Evolutionary conservation across 2,797 vertebrate species (phyloP), one percentile per base, ranked within the genome.

Genomic region (Cirrhinus mrigala): DNA sequence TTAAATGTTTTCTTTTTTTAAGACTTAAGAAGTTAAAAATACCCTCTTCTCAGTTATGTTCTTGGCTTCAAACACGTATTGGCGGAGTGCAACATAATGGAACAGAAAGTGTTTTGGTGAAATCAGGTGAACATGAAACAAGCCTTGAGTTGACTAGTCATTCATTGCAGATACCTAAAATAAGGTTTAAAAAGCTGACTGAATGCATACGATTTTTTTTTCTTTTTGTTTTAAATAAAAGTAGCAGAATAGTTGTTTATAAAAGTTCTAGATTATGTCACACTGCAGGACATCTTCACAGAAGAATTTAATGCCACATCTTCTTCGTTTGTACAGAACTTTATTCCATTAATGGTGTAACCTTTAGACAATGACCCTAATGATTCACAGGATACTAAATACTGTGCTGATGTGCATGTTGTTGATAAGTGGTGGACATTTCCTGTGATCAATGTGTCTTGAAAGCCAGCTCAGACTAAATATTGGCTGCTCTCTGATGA

Each of bases 381-480:
- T 78, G 33, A 78, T 46, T 78, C 62, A 84, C 74, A 27, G 48
- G 16, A 22, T 40, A 24, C 82, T 68, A 68, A 84, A 68, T 56
- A 27, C 33, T 68, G 18, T 33, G 20, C 5, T 84, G 22, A 77
- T 76, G 50, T 71, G 50, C 46, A 68, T 68, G 70, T 56, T 78
- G 74, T 77, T 81, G 69, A 70, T 70, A 60, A 81, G 74, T 82
- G 68, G 9, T 84, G 60, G 62, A 58, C 52, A 16, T 83, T 70
- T 73, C 10, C 27, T 27, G 54, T 62, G 44, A 85, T 70, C 33
- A 3, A 81, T 69, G 46, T 66, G 71, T 71, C 56, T 58, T 79
- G 37, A 77, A 81, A 87, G 71, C 78, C 29, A 62, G 27, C 81
- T 79, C 46, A 74, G 83, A 88, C 56, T 85, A 85, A 79, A 88